These are phyloP conservation scores for Temnothorax longispinosus DNA, from an alignment of 1,140 invertebrate genomes.

Conservation along the genomic window DNA sequence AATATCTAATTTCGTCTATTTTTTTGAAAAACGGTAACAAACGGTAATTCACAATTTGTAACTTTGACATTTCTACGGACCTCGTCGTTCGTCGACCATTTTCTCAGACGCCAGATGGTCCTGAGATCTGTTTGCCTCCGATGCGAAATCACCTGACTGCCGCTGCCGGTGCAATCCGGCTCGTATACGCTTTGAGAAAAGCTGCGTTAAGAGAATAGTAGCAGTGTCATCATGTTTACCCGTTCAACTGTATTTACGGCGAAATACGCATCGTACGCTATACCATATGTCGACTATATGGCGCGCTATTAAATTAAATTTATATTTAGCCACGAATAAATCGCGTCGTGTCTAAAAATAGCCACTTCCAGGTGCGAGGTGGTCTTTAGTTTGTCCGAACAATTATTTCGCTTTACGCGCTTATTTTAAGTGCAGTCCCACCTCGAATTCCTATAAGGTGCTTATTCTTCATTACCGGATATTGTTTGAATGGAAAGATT, in stretches of 20 bases:
- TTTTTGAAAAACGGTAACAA: background rate
- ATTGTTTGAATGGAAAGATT: constrained; percentile 1
- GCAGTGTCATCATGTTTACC: constrained; percentile 23
- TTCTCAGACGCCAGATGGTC: constrained; percentile 8
- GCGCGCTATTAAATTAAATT: constrained; percentile 67
- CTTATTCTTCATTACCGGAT: background rate
- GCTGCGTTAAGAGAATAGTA: constrained; percentile 2
- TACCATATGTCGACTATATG: constrained; percentile 47
- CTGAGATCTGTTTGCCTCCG: constrained; percentile 14
- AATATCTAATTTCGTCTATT: background rate
- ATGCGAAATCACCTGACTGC: constrained; percentile 17
- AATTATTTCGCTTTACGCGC: constrained; percentile 43
- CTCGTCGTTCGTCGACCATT: background rate
- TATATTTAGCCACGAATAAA: constrained; percentile 63
- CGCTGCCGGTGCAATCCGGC: background rate
- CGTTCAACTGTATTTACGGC: constrained; percentile 34
- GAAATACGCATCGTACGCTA: background rate
- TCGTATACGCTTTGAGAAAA: background rate
- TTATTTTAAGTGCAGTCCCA: background rate
- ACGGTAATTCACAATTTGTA: background rate
- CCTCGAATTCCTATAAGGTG: background rate
- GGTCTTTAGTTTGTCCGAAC: constrained; percentile 55
- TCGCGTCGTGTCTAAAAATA: constrained; percentile 56
- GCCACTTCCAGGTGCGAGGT: background rate
- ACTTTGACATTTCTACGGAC: background rate